Conservation (phyloP, 2,888 invertebrate species). For the Bimastos eiseni region DNA sequence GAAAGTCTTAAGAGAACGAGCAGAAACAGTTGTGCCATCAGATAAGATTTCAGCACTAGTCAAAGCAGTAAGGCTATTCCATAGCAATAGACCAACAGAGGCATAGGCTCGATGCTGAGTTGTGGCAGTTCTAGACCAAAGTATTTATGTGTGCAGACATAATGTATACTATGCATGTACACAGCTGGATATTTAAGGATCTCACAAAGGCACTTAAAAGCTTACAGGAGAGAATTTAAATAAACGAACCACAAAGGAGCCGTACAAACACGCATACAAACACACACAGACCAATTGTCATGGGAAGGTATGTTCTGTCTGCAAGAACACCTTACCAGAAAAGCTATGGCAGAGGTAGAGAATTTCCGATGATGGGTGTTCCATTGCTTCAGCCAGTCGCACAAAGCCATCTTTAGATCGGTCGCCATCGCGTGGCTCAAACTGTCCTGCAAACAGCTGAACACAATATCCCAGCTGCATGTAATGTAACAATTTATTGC, state of each 20-base stretch:
- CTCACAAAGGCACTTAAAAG: not conserved
- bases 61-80: too few relatives aligned
- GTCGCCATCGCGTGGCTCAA: slow-evolving; percentile 81
- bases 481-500: not conserved
- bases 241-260: not conserved
- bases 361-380: slow-evolving; percentile 71
- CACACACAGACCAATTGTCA: not conserved
- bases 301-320: not conserved
- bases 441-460: slow-evolving; percentile 75
- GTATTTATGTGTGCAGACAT: not conserved
- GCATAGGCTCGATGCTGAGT: too few relatives aligned
- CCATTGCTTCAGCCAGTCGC: slow-evolving; percentile 74
- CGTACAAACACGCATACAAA: not conserved
- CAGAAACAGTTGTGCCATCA: too few relatives aligned
- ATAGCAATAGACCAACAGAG: too few relatives aligned
- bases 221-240: not conserved
- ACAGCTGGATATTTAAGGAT: not conserved
- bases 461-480: slow-evolving; percentile 31
- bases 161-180: not conserved
- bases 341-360: slow-evolving; percentile 84
- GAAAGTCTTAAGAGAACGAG: too few relatives aligned
- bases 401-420: slow-evolving; percentile 79
- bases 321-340: slow-evolving; percentile 68
- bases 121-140: too few relatives aligned
- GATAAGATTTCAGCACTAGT: too few relatives aligned